Evolutionary conservation across 2,888 invertebrate genomes (phyloP), one percentile per base, ranked within the genome.

Genomic region (Ectemnius cavifrons): DNA sequence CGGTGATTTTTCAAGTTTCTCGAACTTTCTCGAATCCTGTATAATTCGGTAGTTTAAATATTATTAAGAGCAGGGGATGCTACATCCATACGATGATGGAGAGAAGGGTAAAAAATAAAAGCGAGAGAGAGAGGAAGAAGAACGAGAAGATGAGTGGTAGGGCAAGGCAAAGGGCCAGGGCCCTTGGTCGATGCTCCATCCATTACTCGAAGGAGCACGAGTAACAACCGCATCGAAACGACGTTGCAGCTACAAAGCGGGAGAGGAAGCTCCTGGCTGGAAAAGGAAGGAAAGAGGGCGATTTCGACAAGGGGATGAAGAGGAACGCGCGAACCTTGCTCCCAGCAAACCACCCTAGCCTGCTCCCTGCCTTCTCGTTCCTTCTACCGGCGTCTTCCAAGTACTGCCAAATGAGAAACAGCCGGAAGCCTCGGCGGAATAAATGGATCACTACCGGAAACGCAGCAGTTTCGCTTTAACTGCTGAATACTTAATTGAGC

Each of bases 161-260:
- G 23, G 37, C 28, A 52, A 59, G 28, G 18, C 59, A 20, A 65
- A 45, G 27, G 67, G 49, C 65, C 3, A 23, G 3, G 23, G 23
- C 46, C 63, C 63, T 64, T 63, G 63, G 58, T 46, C 61, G 72
- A 77, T 73, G 75, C 73, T 75, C 69, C 66, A 63, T 67, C 73
- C 69, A 58, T 67, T 62, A 58, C 63, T 68, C 63, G 67, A 37
- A 71, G 63, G 28, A 57, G 62, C 49, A 60, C 52, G 14, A 52
- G 77, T 65, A 77, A 79, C 67, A 74, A 77, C 77, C 77, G 68
- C 61, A 74, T 74, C 57, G 74, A 69, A 73, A 67, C 66, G 71
- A 67, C 74, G 66, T 66, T 58, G n/a, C 65, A 63, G 28, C 16
- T 52, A 16, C 52, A 60, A 16, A 27, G 27, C 60, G 11, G 59